Percentiles rank a stretch among this genome's conserved stretches.
Conservation (phyloP, 2,113 vertebrate species). For the Channa argus region DNA sequence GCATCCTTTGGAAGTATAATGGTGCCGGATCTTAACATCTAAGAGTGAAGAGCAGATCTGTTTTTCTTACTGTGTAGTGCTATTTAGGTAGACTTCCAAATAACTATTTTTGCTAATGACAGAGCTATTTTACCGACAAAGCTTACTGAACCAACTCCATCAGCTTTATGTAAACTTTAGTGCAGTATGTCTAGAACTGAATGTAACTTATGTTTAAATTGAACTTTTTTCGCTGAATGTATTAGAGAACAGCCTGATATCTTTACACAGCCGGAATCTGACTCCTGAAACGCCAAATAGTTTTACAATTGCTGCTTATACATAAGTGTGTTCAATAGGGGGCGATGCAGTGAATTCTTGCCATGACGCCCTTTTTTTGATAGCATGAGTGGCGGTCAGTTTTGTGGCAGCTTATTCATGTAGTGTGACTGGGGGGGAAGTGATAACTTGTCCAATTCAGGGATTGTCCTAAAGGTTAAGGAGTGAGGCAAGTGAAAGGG, state of each 20-base stretch:
- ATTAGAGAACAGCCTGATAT: constrained; percentile 23
- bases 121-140: constrained; percentile 55
- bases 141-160: constrained; percentile 33
- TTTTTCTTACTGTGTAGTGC: constrained; percentile 56
- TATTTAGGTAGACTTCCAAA: constrained; percentile 67
- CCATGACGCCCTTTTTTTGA: not conserved
- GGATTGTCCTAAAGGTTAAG: constrained; percentile 8
- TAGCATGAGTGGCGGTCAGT: not conserved
- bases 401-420: constrained; percentile 2
- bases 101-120: constrained; percentile 74
- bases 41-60: constrained; percentile 63
- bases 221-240: constrained; percentile 31
- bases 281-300: constrained; percentile 11
- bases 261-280: constrained; percentile 29
- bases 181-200: constrained; percentile 8
- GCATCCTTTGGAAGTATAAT: no score
- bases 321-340: not conserved
- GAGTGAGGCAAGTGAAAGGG: not conserved
- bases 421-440: not conserved
- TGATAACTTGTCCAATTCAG: constrained; percentile 6
- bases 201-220: not conserved
- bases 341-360: not conserved
- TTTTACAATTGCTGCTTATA: constrained; percentile 16
- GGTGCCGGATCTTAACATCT: no score
- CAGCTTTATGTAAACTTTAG: constrained; percentile 48